Base-by-base conservation (phyloP, 2,113 vertebrate genomes). In the Ptychochromis oligacanthus region DNA sequence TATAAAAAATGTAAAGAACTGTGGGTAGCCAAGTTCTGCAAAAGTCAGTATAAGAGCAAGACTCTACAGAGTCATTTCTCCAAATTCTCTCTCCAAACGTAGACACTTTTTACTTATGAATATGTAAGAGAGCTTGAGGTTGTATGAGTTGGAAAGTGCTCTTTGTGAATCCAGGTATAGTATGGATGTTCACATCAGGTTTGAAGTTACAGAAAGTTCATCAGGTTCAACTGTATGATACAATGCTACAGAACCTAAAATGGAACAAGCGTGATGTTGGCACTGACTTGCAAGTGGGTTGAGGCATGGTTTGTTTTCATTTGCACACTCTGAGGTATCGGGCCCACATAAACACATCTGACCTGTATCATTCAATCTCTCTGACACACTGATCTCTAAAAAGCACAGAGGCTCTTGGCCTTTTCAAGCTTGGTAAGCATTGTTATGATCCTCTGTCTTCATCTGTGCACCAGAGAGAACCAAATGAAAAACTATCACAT, bases 361-460 rank as follows among this genome's bases (percentile, higher is more conserved):
- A 86, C 85, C 85, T 78, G 36, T 67, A 80, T 86, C 78, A 75
- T 56, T 91, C 88, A 87, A 79, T 88, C 81, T 84, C 81, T 84
- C 46, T 90, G 84, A 86, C 79, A 80, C 56, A 78, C 46, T 84
- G 82, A 88, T 74, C 67, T 84, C 59, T 84, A 78, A 70, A 83
- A 85, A 84, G 75, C 75, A 43, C 74, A 74, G 22, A 81, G 56
- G 74, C 65, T 78, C 54, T 54, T 62, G 61, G 58, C 65, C 55
- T 83, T 76, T 80, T 78, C 55, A 77, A 75, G 57, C 83, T 77
- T 9, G 6, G 57, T 65, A 38, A 75, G 15, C 28, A 89, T 14
- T 84, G 80, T 83, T 84, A 86, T 79, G 70, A 89, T 86, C 62
- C 20, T 77, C 80, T 36, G 76, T 89, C 70, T 74, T 85, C 56